Evolutionary conservation across 92 coral and sea anemone species (phyloP), one percentile per base, ranked within the genome.

Genomic region (Virgularia gustaviana): DNA sequence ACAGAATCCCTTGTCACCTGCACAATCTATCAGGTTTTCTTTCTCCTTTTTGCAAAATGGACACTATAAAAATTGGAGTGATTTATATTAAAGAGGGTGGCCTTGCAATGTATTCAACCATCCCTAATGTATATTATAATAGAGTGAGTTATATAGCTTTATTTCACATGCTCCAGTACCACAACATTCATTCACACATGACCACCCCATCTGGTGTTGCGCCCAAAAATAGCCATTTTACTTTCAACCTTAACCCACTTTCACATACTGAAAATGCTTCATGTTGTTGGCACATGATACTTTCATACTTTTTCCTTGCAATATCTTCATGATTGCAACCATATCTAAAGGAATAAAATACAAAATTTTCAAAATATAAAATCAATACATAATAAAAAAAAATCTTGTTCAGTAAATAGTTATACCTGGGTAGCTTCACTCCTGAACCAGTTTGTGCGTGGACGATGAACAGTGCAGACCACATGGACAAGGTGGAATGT

Each of bases 101-200:
- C 54, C 13, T 49, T 23, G 27, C 2, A 28, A 44, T 68, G 75
- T 1, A 52, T 68, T 43, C 34, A 38, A 45, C 16, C 34, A 35
- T 18, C 35, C 29, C 43, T 5, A 22, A 77, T 47, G 33, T 43
- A 41, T 7, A 47, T 51, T 28, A 13, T 68, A 68, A 41, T 45
- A 32, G 13, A 45, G 28, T 18, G 9, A 23, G 42, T 66, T 20
- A 4, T n/a, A 25, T 78, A 78, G 75, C 82, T 77, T 77, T 32
- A 78, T 78, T 36, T 78, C 71, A 78, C 83, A 78, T 36, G 43
- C 20, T 27, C 83, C 83, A 63, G 65, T 65, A 20, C 81, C 65
- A 77, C 35, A 37, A 28, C n/a, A n/a, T n/a, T n/a, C 81, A 77
- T 19, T 22, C 36, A 66, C 81, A 77, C 16, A 29, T 25, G 25